Evolutionary conservation across 1,140 invertebrate genomes (phyloP).

Genomic region (Orchestia grillus): DNA sequence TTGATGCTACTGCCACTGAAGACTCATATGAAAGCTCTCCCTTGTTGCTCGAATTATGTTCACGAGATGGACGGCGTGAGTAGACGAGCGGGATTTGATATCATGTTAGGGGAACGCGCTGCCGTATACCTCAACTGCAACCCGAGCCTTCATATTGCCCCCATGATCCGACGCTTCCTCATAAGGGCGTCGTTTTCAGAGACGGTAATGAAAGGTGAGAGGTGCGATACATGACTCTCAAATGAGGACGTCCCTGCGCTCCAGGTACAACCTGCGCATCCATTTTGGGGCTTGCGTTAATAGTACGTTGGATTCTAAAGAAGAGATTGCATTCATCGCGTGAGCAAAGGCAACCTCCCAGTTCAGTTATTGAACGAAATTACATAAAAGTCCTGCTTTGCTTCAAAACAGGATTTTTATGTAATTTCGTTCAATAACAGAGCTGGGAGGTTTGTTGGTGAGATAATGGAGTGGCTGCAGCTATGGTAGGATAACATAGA

Average conservation of each 20-base stretch:
- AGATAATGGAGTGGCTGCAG: background rate
- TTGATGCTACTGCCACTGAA: background rate
- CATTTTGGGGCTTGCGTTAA: background rate
- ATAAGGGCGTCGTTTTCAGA: background rate
- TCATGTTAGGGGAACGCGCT: background rate
- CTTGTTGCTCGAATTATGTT: background rate
- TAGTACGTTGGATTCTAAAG: background rate
- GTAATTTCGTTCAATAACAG: no score
- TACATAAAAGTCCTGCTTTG: no score
- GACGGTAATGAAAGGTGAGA: background rate
- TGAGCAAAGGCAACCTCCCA: background rate
- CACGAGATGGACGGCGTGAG: slow-evolving; percentile 22
- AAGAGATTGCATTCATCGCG: background rate
- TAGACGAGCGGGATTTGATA: background rate
- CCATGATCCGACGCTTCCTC: background rate
- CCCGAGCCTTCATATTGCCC: background rate
- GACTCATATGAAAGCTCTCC: background rate
- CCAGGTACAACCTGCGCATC: no score
- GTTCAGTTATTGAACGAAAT: background rate
- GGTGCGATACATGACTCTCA: background rate
- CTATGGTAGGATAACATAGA: no score
- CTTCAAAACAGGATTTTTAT: background rate
- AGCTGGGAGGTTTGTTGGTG: background rate
- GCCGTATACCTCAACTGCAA: background rate
- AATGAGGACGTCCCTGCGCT: background rate